phyloP scores from a whole-genome alignment of 2,797 vertebrate species.

The Acipenser oxyrinchus region DNA sequence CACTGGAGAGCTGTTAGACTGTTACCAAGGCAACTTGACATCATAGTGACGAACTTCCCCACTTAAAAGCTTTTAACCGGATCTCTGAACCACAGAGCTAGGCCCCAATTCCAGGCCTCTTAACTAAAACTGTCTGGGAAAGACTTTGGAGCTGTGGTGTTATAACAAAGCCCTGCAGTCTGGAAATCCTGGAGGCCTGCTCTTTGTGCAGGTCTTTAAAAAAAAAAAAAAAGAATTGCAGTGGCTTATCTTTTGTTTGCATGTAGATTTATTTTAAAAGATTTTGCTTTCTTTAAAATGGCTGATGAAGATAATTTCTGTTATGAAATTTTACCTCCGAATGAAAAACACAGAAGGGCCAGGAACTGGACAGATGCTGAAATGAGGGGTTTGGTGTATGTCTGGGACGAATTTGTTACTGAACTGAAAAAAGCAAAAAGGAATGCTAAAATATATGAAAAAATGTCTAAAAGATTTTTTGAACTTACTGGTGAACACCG shows the following conservation, averaged over 20 bases:
- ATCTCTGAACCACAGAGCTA: slow-evolving; percentile 93
- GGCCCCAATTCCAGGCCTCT: slow-evolving; percentile 97
- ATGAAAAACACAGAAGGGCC: slow-evolving; percentile 91
- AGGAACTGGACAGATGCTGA: slow-evolving; percentile 97
- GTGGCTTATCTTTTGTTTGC: slow-evolving; percentile 3
- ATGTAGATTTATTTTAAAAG: slow-evolving; percentile 49
- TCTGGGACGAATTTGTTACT: slow-evolving; percentile 94
- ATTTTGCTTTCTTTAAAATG: slow-evolving; percentile 60
- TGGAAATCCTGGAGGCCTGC: slow-evolving; percentile 30
- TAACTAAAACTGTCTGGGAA: slow-evolving; percentile 58
- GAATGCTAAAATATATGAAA: slow-evolving; percentile 97
- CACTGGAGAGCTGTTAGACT: slow-evolving; percentile 71
- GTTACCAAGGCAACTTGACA: slow-evolving; percentile 98
- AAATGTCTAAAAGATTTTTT: slow-evolving; percentile 95
- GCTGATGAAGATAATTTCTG: slow-evolving; percentile 79
- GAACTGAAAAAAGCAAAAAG: slow-evolving; percentile 95
- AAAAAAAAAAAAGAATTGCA: slow-evolving; percentile 31
- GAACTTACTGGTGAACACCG: slow-evolving; percentile 92
- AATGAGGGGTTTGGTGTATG: slow-evolving; percentile 92
- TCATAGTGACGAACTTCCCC: slow-evolving; percentile 92
- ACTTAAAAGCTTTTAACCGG: slow-evolving; percentile 99
- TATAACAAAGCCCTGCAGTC: slow-evolving; percentile 18
- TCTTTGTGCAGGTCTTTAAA: slow-evolving; percentile 51
- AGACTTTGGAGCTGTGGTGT: slow-evolving; percentile 40
- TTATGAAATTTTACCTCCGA: slow-evolving; percentile 76